Conservation (phyloP, 2,888 invertebrate genomes). For the Amphipoea oculea region DNA sequence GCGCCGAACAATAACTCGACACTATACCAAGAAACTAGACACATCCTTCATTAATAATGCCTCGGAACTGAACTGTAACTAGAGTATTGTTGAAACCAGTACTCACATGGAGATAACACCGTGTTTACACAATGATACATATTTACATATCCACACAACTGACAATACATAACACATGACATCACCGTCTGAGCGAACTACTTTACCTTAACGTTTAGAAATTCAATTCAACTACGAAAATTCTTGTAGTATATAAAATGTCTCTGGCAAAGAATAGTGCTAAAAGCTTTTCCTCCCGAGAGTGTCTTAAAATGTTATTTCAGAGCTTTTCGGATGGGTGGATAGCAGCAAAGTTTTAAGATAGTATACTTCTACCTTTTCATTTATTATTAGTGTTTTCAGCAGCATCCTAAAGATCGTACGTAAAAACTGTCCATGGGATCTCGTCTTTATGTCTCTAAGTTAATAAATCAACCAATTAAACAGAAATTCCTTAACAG, state of each 20-base stretch:
- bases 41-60: conserved; percentile 26
- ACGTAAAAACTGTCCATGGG: background rate
- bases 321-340: conserved; percentile 18
- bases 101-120: conserved; percentile 53
- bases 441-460: conserved; percentile 7
- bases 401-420: background rate
- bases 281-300: conserved; percentile 49
- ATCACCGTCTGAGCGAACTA: conserved; percentile 47
- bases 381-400: conserved; percentile 3
- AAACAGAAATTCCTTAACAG: conserved; percentile 26
- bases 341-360: conserved; percentile 14
- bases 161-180: conserved; percentile 64
- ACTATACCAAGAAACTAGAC: conserved; percentile 19
- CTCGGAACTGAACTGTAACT: conserved; percentile 38
- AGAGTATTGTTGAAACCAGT: conserved; percentile 44
- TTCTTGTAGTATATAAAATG: conserved; percentile 37
- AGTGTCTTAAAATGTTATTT: conserved; percentile 37
- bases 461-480: conserved; percentile 33
- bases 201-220: conserved; percentile 32
- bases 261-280: conserved; percentile 24
- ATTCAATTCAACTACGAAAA: conserved; percentile 43
- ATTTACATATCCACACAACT: conserved; percentile 64
- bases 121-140: conserved; percentile 64
- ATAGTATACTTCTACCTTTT: conserved; percentile 2
- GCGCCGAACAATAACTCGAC: background rate